Conservation (phyloP, 1,140 invertebrate species). For the Drosophila baimaii region DNA sequence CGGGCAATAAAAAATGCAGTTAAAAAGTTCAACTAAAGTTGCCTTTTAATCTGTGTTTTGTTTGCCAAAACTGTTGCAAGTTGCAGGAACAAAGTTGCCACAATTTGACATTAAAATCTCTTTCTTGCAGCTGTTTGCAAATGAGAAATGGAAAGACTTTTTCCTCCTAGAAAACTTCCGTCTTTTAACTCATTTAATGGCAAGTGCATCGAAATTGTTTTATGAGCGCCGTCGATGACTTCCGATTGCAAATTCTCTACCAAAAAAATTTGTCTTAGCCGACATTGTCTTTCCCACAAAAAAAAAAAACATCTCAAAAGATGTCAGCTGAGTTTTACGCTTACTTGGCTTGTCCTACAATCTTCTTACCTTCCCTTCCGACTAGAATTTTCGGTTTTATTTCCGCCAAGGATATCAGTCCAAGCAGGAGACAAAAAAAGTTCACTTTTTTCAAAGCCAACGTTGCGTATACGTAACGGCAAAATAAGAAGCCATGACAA, state of each 20-base stretch:
- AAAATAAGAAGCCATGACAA: slow-evolving; percentile 49
- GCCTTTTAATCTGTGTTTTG: slow-evolving; percentile 22
- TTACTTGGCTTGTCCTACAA: slow-evolving; percentile 40
- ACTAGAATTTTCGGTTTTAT: slow-evolving; percentile 1
- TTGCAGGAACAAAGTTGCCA: slow-evolving; percentile 58
- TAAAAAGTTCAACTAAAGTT: slow-evolving; percentile 19
- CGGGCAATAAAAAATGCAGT: slow-evolving; percentile 17
- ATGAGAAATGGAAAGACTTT: slow-evolving; percentile 10
- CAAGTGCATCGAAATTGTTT: slow-evolving; percentile 31
- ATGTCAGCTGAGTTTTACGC: slow-evolving; percentile 49
- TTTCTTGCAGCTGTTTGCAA: slow-evolving; percentile 28
- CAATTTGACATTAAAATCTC: slow-evolving; percentile 54
- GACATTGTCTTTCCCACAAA: slow-evolving; percentile 9
- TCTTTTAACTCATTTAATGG: slow-evolving; percentile 22
- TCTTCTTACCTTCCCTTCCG: not conserved
- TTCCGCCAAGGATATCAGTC: slow-evolving; percentile 25
- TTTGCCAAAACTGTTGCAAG: slow-evolving; percentile 32
- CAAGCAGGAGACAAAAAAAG: slow-evolving; percentile 37
- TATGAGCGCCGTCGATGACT: slow-evolving; percentile 28
- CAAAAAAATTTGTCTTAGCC: slow-evolving; percentile 2
- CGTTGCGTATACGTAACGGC: slow-evolving; percentile 65
- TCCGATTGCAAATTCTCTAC: slow-evolving; percentile 4
- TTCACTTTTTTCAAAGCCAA: slow-evolving; percentile 14
- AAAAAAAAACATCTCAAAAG: slow-evolving; percentile 1
- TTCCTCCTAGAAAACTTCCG: slow-evolving; percentile 5